phyloP scores from a whole-genome alignment of 2,113 vertebrate species.

The Amphiprion ocellaris region DNA sequence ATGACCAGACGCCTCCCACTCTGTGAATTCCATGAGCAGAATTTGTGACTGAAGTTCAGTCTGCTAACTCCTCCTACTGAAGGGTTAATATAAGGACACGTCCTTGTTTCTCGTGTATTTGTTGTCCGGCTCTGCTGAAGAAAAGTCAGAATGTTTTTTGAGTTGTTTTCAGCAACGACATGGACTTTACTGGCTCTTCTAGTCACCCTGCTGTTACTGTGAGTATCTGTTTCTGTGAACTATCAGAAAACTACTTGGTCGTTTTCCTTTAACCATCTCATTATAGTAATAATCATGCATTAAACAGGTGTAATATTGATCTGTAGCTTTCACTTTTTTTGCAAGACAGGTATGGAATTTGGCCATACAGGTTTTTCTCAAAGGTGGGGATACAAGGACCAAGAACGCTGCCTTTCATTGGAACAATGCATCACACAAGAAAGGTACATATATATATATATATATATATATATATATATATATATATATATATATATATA shows the following conservation, averaged over 20 bases:
- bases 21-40: no score
- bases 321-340: neutral
- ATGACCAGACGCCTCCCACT: no score
- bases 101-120: no score
- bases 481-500: no score
- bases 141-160: conserved; percentile 41
- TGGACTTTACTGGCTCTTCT: conserved; percentile 75
- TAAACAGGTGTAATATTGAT: neutral
- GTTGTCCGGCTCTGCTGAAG: no score
- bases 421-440: conserved; percentile 65
- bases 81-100: no score
- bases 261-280: no score
- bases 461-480: no score
- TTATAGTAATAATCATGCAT: no score
- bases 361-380: conserved; percentile 83
- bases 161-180: conserved; percentile 65
- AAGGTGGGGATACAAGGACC: conserved; percentile 87
- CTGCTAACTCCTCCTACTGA: no score
- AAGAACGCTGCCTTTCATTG: conserved; percentile 85
- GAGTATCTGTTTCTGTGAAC: conserved; percentile 23
- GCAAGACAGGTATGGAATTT: conserved; percentile 83
- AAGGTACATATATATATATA: conserved; percentile 52
- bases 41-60: no score
- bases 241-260: no score
- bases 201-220: conserved; percentile 68